A percentile compares a stretch with the other conserved stretches of the same genome.
phyloP scores from a whole-genome alignment of 2,113 vertebrate genomes.

The Nycticebus coucang region DNA sequence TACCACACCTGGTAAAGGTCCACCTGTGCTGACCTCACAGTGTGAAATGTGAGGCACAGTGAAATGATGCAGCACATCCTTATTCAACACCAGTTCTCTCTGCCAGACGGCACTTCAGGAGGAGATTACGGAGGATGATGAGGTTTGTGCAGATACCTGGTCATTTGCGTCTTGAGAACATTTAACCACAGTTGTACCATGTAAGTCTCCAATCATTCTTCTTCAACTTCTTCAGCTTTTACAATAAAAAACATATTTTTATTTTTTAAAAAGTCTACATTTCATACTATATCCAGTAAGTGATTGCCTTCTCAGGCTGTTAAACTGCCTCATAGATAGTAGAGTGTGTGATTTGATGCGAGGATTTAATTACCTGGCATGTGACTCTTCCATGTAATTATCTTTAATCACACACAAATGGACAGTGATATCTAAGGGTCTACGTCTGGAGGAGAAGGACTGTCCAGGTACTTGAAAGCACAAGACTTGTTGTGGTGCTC shows the following conservation, averaged over 20 bases:
- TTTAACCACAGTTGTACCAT: not conserved
- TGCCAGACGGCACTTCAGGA: not conserved
- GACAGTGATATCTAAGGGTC: not conserved
- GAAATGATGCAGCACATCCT: not conserved
- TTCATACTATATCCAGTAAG: constrained; percentile 22
- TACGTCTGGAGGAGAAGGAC: not conserved
- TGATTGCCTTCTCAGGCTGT: not conserved
- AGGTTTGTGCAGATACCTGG: not conserved
- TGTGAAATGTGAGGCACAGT: not conserved
- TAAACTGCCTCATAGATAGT: not conserved
- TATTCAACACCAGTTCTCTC: not conserved
- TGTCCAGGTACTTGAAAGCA: not conserved
- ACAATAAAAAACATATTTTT: constrained; percentile 18
- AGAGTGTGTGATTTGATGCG: not conserved
- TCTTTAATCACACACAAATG: not conserved
- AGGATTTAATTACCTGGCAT: not conserved
- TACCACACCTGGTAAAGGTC: not conserved
- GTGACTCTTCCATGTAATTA: constrained; percentile 6
- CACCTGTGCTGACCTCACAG: not conserved
- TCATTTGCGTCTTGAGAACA: not conserved
- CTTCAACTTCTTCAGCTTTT: constrained; percentile 43
- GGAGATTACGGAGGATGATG: not conserved
- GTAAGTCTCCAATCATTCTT: constrained; percentile 23
- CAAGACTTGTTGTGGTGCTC: not conserved
- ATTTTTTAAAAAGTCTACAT: not conserved